Evolutionary conservation across 2,888 invertebrate species (phyloP).

Genomic region (Lagria hirta): DNA sequence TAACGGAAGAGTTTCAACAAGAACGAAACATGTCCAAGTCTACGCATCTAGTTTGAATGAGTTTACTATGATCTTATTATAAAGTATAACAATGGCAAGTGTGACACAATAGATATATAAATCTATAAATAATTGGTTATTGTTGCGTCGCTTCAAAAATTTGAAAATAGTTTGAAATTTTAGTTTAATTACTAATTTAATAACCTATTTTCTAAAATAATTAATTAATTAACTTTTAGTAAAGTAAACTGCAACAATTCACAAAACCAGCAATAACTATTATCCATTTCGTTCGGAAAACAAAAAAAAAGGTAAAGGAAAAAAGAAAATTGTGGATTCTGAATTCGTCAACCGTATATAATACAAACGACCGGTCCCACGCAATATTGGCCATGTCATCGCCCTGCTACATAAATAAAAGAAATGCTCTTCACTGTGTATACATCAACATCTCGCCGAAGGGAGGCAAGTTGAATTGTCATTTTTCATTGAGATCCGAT

Average conservation of each 20-base stretch:
- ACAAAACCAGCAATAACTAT: conserved; percentile 32
- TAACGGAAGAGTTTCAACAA: too few species aligned
- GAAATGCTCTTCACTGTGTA: conserved; percentile 29
- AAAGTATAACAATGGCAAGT: too few species aligned
- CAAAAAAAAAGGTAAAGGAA: conserved; percentile 25
- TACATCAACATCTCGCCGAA: conserved; percentile 32
- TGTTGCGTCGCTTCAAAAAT: too few species aligned
- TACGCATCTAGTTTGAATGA: too few species aligned
- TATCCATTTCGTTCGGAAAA: conserved; percentile 32
- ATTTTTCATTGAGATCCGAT: conserved; percentile 41
- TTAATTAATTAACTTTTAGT: not conserved
- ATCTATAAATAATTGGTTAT: too few species aligned
- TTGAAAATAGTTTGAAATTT: too few species aligned
- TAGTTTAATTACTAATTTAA: not conserved
- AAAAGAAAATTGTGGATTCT: conserved; percentile 21
- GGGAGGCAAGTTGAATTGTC: conserved; percentile 39
- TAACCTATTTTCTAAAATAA: not conserved
- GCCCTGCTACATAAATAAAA: conserved; percentile 46
- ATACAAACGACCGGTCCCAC: conserved; percentile 42
- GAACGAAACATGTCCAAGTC: too few species aligned
- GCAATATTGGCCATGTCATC: conserved; percentile 50
- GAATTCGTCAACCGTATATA: conserved; percentile 37
- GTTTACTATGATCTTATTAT: too few species aligned
- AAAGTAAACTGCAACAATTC: conserved; percentile 2
- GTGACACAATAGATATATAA: too few species aligned